Base-by-base conservation (phyloP, 2,797 vertebrate species). In the Phoeniculus purpureus region DNA sequence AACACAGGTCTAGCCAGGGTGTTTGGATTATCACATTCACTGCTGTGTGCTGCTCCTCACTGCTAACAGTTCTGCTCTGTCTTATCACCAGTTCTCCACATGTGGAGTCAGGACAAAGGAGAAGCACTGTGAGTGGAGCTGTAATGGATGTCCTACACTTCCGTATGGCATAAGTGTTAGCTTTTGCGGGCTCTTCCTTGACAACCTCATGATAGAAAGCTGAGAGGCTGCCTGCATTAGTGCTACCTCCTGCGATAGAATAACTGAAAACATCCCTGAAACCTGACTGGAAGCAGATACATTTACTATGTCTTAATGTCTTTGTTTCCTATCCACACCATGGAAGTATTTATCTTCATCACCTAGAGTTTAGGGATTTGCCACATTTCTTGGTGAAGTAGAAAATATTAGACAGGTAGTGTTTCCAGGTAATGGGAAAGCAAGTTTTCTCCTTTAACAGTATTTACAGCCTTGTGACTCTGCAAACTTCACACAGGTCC, bases 401-500 rank as follows among this genome's bases (percentile, higher is more conserved):
- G 31, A 6, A 88, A 74, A 51, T 51, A 29, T 74, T 37, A 79
- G 47, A n/a, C 31, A 80, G 71, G 32, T n/a, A 43, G 48, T 18
- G 7, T 66, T 89, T 89, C 23, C 45, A 90, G 32, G 40, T 48
- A 51, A 26, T 18, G 7, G 52, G 72, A 70, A 95, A 89, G 61
- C 48, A 77, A 61, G 40, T 78, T 43, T 95, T 87, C 43, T 85
- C 19, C 23, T 81, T 66, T 89, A 94, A 97, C 85, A 51, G 16
- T 89, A 31, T 87, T 94, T 90, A 91, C 92, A 95, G 62, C 68
- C 83, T 95, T 96, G 34, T 95, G 89, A 92, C 79, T 97, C 86
- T 94, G 85, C 97, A 84, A 96, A 77, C 95, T 97, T 92, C 78
- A 94, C 91, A 96, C 98, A 99, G 99, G 98, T 98, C 97, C 98